Conservation (phyloP, 2,888 invertebrate genomes). For the Thalpophila matura region DNA sequence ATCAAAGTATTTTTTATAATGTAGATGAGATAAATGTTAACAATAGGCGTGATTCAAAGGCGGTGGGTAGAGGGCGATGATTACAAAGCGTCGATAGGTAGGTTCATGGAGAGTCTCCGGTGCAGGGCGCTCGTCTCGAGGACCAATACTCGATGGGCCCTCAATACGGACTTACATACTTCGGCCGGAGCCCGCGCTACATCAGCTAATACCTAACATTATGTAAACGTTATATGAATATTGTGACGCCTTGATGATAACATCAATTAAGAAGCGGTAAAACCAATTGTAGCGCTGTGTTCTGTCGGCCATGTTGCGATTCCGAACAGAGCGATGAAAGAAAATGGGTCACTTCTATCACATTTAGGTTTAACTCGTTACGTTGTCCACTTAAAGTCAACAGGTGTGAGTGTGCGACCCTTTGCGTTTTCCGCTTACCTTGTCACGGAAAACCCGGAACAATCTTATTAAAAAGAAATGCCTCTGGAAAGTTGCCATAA, state of each 20-base stretch:
- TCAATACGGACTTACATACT: slow-evolving; percentile 70
- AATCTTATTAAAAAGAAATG: slow-evolving; percentile 45
- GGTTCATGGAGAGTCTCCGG: slow-evolving; percentile 73
- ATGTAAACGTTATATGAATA: slow-evolving; percentile 55
- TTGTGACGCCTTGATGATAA: slow-evolving; percentile 17
- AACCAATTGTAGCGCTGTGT: slow-evolving; percentile 37
- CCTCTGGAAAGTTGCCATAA: slow-evolving; percentile 41
- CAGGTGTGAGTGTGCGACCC: slow-evolving; percentile 45
- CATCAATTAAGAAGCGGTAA: slow-evolving; percentile 44
- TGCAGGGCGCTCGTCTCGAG: slow-evolving; percentile 84
- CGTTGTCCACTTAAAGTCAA: slow-evolving; percentile 39
- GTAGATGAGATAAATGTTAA: slow-evolving; percentile 68
- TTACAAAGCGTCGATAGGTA: slow-evolving; percentile 69
- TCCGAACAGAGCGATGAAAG: slow-evolving; percentile 33
- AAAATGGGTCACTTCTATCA: slow-evolving; percentile 23
- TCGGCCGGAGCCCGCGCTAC: slow-evolving; percentile 50
- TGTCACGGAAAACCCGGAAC: slow-evolving; percentile 24
- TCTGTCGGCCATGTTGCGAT: slow-evolving; percentile 5
- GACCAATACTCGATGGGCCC: slow-evolving; percentile 81
- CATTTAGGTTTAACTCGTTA: slow-evolving; percentile 28
- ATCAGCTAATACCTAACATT: slow-evolving; percentile 65
- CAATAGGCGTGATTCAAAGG: slow-evolving; percentile 70
- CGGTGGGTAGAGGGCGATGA: slow-evolving; percentile 63
- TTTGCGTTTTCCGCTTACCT: slow-evolving; percentile 29
- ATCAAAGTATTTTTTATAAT: slow-evolving; percentile 68